These are phyloP conservation scores for Mesoligia furuncula DNA, from an alignment of 2,888 invertebrate genomes.

Conservation along the genomic window DNA sequence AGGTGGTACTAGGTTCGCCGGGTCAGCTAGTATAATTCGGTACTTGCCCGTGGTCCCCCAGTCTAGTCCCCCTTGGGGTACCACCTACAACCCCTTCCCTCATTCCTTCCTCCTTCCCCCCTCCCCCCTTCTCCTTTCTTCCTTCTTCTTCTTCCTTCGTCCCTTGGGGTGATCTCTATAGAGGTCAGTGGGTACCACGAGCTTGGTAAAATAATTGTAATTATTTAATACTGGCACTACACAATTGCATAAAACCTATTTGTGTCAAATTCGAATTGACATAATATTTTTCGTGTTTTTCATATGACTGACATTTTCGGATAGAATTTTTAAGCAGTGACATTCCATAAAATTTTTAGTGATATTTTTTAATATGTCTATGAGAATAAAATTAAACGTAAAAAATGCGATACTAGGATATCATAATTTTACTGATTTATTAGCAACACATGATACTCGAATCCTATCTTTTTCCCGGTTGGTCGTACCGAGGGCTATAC, in stretches of 20 bases:
- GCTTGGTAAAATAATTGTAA: no score
- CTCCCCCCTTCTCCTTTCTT: no score
- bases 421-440: constrained; percentile 10
- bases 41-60: no score
- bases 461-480: neutral
- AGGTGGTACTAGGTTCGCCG: no score
- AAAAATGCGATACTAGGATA: constrained; percentile 17
- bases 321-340: neutral
- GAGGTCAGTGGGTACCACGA: no score
- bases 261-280: neutral
- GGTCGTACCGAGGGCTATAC: neutral
- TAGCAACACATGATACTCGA: neutral
- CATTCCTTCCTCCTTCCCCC: no score
- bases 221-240: neutral
- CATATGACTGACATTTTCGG: constrained; percentile 4
- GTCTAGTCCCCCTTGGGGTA: no score
- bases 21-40: no score
- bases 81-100: no score
- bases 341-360: constrained; percentile 1
- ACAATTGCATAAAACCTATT: neutral
- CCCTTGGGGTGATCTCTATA: no score
- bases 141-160: no score
- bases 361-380: constrained; percentile 31
- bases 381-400: constrained; percentile 18
- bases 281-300: constrained; percentile 5